These are phyloP conservation scores for Hypothenemus hampei DNA, from an alignment of 1,140 invertebrate genomes.

Conservation along the genomic window DNA sequence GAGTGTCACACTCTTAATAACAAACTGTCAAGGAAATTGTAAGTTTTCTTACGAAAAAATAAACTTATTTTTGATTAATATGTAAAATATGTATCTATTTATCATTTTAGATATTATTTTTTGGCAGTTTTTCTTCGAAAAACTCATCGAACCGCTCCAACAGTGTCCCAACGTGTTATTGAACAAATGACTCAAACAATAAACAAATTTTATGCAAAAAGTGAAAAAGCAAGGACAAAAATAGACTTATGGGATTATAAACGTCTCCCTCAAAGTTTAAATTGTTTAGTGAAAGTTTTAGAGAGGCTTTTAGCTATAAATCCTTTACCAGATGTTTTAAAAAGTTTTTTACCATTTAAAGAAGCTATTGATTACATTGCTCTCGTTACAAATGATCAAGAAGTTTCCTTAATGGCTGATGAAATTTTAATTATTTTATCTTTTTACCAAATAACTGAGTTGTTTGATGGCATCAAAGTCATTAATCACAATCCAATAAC, in stretches of 20 bases:
- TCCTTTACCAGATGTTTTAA: constrained; percentile 8
- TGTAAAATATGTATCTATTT: neutral
- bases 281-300: constrained; percentile 17
- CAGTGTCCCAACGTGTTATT: constrained; percentile 10
- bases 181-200: constrained; percentile 18
- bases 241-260: neutral
- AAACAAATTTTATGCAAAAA: neutral
- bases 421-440: constrained; percentile 21
- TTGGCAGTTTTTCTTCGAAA: constrained; percentile 18
- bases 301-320: constrained; percentile 18
- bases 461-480: constrained; percentile 24
- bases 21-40: constrained; percentile 3
- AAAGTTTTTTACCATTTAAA: constrained; percentile 14
- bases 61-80: neutral
- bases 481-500: constrained; percentile 23
- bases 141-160: constrained; percentile 4
- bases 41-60: constrained; percentile 10
- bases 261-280: neutral
- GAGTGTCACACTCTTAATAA: constrained; percentile 15
- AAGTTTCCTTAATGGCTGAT: constrained; percentile 9
- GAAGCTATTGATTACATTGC: constrained; percentile 16
- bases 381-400: constrained; percentile 6
- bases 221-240: constrained; percentile 4
- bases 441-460: constrained; percentile 21
- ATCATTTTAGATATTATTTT: constrained; percentile 15